These are phyloP conservation scores for Halictus ligatus DNA, from an alignment of 2,888 invertebrate genomes.

Conservation along the genomic window DNA sequence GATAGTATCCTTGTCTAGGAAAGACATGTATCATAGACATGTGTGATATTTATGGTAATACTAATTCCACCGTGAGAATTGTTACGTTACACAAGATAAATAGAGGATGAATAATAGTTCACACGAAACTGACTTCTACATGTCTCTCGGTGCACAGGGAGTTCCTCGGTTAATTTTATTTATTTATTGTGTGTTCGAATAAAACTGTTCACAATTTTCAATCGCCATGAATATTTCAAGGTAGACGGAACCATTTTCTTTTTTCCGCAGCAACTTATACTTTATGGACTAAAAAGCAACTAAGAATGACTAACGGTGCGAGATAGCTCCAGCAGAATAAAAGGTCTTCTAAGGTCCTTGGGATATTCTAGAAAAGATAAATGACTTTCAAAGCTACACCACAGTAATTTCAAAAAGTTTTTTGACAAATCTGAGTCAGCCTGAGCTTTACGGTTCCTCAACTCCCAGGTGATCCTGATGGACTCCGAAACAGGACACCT, in stretches of 20 bases:
- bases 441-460: background rate
- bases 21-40: background rate
- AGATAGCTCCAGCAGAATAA: background rate
- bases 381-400: background rate
- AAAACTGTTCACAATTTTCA: background rate
- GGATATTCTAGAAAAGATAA: constrained; percentile 1
- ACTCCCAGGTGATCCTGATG: background rate
- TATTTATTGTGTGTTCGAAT: too few relatives aligned
- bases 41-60: background rate
- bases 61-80: background rate
- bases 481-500: background rate
- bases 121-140: background rate
- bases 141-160: too few relatives aligned
- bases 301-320: background rate
- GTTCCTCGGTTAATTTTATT: too few relatives aligned
- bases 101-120: background rate
- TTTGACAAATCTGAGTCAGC: background rate
- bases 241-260: background rate
- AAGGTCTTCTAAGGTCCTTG: background rate
- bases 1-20: background rate
- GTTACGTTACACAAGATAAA: background rate
- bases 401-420: background rate
- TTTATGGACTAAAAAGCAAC: background rate
- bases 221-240: background rate
- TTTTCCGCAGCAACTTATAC: background rate